Conservation (phyloP, 2,797 vertebrate genomes). For the Bradypodion ventrale region DNA sequence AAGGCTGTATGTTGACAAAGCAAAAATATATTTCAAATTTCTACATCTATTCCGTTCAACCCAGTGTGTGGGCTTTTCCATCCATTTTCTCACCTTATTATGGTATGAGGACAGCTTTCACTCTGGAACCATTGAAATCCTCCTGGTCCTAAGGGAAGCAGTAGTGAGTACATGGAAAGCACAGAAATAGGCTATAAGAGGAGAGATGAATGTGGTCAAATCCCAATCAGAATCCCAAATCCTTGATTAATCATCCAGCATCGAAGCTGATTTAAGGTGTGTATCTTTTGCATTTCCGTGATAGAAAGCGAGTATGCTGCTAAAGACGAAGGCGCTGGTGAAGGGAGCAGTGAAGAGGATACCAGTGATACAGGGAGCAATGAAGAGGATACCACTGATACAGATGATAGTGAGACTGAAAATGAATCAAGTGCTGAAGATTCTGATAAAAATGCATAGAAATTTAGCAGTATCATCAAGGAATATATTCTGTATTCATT, state of each 20-base stretch:
- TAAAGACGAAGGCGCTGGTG: constrained; percentile 53
- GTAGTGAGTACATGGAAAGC: not conserved
- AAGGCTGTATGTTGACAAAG: not conserved
- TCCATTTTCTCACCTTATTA: not conserved
- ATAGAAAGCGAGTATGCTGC: constrained; percentile 60
- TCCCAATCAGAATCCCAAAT: not conserved
- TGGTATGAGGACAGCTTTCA: not conserved
- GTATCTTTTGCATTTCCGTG: constrained; percentile 39
- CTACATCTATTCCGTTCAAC: not conserved
- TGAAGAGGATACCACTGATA: constrained; percentile 49
- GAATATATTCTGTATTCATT: constrained; percentile 16
- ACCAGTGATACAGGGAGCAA: constrained; percentile 53
- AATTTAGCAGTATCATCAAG: not conserved
- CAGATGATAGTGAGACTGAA: constrained; percentile 54
- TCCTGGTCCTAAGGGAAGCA: not conserved
- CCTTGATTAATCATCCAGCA: not conserved
- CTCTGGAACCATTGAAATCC: not conserved
- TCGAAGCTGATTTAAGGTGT: not conserved
- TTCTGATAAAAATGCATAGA: constrained; percentile 60
- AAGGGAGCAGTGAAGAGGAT: constrained; percentile 44
- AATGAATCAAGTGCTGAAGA: constrained; percentile 60
- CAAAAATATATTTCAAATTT: not conserved
- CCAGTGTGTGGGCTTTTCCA: not conserved
- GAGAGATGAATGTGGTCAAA: not conserved
- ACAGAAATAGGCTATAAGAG: not conserved